These are phyloP conservation scores for Acrocyrtus sp. DNA, from an alignment of 2,888 invertebrate species.

Conservation along the genomic window DNA sequence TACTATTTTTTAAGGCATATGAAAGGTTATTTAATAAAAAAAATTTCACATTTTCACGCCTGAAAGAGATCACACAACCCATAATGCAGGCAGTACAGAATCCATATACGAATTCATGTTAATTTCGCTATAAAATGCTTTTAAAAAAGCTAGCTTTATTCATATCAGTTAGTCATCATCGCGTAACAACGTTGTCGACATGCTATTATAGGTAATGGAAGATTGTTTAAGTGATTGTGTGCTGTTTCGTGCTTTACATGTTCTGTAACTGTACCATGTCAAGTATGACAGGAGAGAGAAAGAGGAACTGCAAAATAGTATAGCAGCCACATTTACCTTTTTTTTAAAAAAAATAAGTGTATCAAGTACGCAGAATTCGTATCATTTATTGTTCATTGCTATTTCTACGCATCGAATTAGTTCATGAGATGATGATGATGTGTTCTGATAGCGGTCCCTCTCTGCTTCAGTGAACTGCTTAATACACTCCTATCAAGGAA, in stretches of 20 bases:
- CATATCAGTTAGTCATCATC: not conserved
- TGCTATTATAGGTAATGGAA: not conserved
- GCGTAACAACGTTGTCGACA: not conserved
- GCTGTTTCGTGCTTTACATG: not conserved
- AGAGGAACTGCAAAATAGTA: not conserved
- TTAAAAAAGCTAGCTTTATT: not conserved
- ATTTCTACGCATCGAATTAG: not conserved
- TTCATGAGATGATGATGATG: not conserved
- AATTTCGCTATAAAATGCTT: not conserved
- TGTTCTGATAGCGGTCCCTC: too few relatives aligned
- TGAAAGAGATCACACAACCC: constrained; percentile 21
- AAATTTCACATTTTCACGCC: constrained; percentile 52
- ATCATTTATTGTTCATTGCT: too few relatives aligned
- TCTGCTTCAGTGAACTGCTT: not conserved
- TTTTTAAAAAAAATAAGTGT: not conserved
- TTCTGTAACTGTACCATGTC: not conserved
- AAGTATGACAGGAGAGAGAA: not conserved
- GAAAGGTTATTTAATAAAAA: constrained; percentile 39
- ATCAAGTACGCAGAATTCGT: not conserved
- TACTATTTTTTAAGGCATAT: not conserved
- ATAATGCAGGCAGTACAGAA: not conserved
- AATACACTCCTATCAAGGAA: too few relatives aligned
- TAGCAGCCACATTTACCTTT: too few relatives aligned
- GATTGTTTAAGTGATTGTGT: too few relatives aligned
- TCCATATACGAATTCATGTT: too few relatives aligned